Evolutionary conservation across 2,888 invertebrate species (phyloP), one percentile per base, ranked within the genome.

Genomic region (Pristionchus arcanus): DNA sequence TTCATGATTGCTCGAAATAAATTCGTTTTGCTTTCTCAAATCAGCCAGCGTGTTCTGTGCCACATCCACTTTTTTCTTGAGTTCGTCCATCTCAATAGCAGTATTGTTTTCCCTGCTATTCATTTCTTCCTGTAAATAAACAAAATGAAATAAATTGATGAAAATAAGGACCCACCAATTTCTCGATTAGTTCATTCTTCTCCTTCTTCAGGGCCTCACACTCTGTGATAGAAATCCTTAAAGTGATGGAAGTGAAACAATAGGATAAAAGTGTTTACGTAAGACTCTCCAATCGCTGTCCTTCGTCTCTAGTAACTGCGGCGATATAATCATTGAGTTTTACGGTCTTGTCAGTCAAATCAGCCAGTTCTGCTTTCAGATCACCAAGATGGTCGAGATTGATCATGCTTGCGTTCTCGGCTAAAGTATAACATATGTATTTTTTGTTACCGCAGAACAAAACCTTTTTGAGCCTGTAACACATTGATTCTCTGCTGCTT

Each of bases 101-200:
- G 42, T 77, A 42, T 42, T 11, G 9, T 37, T 42, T 25, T 42
- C 42, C n/a, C 77, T 37, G 21, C 25, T 34, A 42, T 42, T 37
- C 15, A 42, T 13, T 77, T 77, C 77, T 77, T 77, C 77, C 77
- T 77, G 42, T 7, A 42, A 34, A 49, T 49, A 74, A 74, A n/a
- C 16, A 34, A 74, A 21, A 77, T 42, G 25, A 21, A 42, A 2
- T 34, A 34, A 31, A 71, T 7, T 9, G 16, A 11, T 21, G 25
- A 19, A 77, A 34, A 13, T 37, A 71, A 71, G 19, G 13, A 15
- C 34, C 2, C 16, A 77, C 77, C 77, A 77, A 25, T 42, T 37
- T 21, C 42, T 42, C 19, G 4, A n/a, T 16, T n/a, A 77, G 21
- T 37, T 77, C 77, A 77, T 11, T n/a, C 37, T 25, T 37, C n/a